These are phyloP conservation scores for Ariopsis seemanni DNA, from an alignment of 2,113 vertebrate genomes.

Conservation along the genomic window DNA sequence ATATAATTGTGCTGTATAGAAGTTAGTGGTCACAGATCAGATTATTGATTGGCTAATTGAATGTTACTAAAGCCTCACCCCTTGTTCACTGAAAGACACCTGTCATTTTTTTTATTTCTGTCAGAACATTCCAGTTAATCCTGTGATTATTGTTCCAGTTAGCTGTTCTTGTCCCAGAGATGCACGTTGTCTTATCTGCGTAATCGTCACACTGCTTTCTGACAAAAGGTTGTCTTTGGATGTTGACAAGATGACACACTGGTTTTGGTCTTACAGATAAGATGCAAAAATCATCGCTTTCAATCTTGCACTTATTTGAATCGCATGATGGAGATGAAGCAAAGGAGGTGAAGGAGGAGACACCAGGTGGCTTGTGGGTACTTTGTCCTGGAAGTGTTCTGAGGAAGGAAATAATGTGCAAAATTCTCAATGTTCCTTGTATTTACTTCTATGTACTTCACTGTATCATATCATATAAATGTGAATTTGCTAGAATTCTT, in stretches of 20 bases:
- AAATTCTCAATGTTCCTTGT: constrained; percentile 67
- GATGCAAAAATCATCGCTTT: not conserved
- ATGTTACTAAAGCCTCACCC: not conserved
- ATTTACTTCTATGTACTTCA: constrained; percentile 64
- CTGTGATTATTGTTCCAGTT: not conserved
- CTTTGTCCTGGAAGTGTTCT: constrained; percentile 30
- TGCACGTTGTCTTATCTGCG: not conserved
- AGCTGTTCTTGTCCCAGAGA: not conserved
- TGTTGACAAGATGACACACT: not conserved
- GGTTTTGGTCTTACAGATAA: not conserved
- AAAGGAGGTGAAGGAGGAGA: not conserved
- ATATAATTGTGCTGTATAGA: not conserved
- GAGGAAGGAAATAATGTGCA: constrained; percentile 54
- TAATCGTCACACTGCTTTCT: constrained; percentile 8
- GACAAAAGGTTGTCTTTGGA: constrained; percentile 23
- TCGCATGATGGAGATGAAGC: not conserved
- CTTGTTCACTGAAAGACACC: not conserved
- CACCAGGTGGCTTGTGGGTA: not conserved
- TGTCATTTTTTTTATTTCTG: not conserved
- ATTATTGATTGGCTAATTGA: not conserved
- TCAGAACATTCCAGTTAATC: not conserved
- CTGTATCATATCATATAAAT: constrained; percentile 65
- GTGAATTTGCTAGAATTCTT: constrained; percentile 67
- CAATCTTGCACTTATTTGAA: not conserved
- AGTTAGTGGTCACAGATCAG: no score